Percentiles rank a stretch among this genome's conserved stretches.
Evolutionary conservation across 2,888 invertebrate genomes (phyloP).

Genomic region (Cistogaster globosa): DNA sequence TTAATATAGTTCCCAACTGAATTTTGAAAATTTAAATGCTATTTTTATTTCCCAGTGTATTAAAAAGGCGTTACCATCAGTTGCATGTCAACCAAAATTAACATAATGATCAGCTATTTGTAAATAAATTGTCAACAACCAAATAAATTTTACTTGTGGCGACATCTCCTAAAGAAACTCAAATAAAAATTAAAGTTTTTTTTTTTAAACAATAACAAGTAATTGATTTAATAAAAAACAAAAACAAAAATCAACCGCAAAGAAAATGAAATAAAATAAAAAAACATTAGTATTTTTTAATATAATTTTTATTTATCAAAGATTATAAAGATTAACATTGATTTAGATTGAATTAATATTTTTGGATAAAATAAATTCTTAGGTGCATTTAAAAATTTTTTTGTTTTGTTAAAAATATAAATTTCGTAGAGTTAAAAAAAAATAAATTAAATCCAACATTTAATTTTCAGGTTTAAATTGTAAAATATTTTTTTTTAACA

Average conservation of each 20-base stretch:
- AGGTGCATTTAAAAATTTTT: neutral
- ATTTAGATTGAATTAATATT: too few relatives aligned
- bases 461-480: conserved; percentile 18
- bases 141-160: conserved; percentile 43
- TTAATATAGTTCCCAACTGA: too few relatives aligned
- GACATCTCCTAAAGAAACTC: conserved; percentile 60
- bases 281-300: neutral
- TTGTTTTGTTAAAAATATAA: neutral
- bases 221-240: conserved; percentile 59
- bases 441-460: neutral
- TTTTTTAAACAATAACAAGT: conserved; percentile 32
- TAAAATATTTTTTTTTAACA: conserved; percentile 32
- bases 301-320: conserved; percentile 3
- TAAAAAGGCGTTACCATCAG: conserved; percentile 1
- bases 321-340: too few relatives aligned
- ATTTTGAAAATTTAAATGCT: too few relatives aligned
- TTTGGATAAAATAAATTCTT: conserved; percentile 2
- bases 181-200: conserved; percentile 48
- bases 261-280: conserved; percentile 4
- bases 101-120: conserved; percentile 45
- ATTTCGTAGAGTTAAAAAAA: neutral
- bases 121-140: conserved; percentile 58
- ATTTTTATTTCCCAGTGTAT: conserved; percentile 8
- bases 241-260: conserved; percentile 19
- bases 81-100: conserved; percentile 67